phyloP scores from a whole-genome alignment of 1,140 invertebrate genomes.

The Drosophila takahashii region DNA sequence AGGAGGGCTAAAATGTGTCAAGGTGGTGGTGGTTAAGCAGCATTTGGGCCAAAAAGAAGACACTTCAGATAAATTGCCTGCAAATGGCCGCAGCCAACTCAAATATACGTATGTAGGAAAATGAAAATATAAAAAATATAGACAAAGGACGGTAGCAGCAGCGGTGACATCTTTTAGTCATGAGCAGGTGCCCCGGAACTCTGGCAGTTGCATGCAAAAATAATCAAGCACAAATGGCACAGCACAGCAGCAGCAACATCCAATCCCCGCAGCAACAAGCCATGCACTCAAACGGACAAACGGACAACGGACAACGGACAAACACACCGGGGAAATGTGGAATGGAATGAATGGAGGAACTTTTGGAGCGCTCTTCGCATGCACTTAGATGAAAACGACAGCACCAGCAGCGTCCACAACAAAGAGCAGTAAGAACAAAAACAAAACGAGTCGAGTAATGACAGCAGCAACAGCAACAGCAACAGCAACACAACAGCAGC shows the following conservation, averaged over 20 bases:
- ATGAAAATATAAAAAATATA: constrained; percentile 14
- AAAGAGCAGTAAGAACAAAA: constrained; percentile 48
- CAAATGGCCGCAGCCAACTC: constrained; percentile 25
- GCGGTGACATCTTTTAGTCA: constrained; percentile 48
- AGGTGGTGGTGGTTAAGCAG: constrained; percentile 21
- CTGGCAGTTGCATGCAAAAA: constrained; percentile 60
- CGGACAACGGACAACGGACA: constrained; percentile 26
- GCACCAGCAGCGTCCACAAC: constrained; percentile 47
- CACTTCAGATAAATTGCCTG: constrained; percentile 51
- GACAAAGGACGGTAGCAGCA: constrained; percentile 28
- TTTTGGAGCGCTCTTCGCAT: constrained; percentile 76
- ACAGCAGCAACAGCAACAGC: constrained; percentile 51
- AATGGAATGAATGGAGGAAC: constrained; percentile 43
- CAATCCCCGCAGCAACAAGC: constrained; percentile 61
- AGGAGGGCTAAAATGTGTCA: constrained; percentile 23
- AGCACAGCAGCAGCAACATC: constrained; percentile 12
- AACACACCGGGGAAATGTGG: constrained; percentile 15
- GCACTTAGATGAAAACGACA: constrained; percentile 81
- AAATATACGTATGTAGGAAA: not conserved
- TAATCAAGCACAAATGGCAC: constrained; percentile 71
- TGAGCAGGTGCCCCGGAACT: constrained; percentile 41
- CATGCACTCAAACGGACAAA: constrained; percentile 45
- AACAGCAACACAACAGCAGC: constrained; percentile 19
- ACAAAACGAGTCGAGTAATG: constrained; percentile 62
- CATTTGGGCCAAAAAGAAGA: not conserved